Conservation (phyloP, 2,888 invertebrate genomes). For the Philhelius pedissequus region DNA sequence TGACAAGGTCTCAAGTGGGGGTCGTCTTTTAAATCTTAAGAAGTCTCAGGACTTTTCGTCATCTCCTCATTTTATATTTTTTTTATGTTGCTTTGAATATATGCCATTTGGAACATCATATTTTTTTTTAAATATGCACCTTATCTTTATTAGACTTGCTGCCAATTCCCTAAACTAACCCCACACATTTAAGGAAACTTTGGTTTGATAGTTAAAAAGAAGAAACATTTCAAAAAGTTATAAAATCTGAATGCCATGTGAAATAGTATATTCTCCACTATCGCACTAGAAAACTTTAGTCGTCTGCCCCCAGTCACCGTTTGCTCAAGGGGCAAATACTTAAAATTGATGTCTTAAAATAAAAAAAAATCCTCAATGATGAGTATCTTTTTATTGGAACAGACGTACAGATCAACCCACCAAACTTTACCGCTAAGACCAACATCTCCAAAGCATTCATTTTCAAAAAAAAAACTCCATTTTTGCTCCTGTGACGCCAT, state of each 20-base stretch:
- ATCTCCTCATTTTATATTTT: too few species aligned
- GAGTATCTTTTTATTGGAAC: conserved; percentile 63
- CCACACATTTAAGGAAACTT: neutral
- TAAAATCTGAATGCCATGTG: conserved; percentile 5
- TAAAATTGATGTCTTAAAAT: conserved; percentile 50
- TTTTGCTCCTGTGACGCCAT: conserved; percentile 4
- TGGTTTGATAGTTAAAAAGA: neutral
- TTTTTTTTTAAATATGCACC: too few species aligned
- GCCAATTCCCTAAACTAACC: neutral
- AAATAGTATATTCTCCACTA: neutral
- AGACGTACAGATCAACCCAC: conserved; percentile 35
- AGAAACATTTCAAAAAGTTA: conserved; percentile 4
- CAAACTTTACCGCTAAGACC: conserved; percentile 25
- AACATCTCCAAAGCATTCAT: neutral
- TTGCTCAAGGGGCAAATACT: conserved; percentile 22
- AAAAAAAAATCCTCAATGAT: conserved; percentile 32
- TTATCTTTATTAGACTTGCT: neutral
- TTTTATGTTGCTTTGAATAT: too few species aligned
- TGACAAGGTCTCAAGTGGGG: too few species aligned
- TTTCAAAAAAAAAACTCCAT: neutral
- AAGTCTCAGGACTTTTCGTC: too few species aligned
- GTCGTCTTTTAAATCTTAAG: too few species aligned
- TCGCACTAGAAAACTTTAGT: neutral
- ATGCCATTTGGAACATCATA: too few species aligned
- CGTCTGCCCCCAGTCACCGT: neutral